phyloP scores from a whole-genome alignment of 2,888 invertebrate genomes.

The Apamea anceps region DNA sequence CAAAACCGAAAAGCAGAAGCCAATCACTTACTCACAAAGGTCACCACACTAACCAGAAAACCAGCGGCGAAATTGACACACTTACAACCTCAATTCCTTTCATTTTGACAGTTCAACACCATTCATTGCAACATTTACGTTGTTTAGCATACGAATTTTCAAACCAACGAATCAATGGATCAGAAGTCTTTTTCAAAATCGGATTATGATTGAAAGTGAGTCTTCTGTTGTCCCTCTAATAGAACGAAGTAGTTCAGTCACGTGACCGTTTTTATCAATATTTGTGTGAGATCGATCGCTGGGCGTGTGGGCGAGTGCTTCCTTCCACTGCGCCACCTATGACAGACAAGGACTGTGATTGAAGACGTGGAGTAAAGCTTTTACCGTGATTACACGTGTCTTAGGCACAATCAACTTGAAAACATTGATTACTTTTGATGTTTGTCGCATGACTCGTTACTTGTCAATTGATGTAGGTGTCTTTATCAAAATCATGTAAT shows the following conservation, averaged over 20 bases:
- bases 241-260: constrained; percentile 14
- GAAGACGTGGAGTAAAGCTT: constrained; percentile 26
- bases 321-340: constrained; percentile 10
- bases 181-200: too few relatives aligned
- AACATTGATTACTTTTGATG: neutral
- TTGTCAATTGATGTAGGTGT: neutral
- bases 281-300: constrained; percentile 58
- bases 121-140: neutral
- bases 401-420: neutral
- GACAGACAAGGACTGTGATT: constrained; percentile 33
- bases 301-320: constrained; percentile 22
- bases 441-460: neutral
- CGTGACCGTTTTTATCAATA: constrained; percentile 57
- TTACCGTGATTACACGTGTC: constrained; percentile 16
- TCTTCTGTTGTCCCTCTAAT: constrained; percentile 16
- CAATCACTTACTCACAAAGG: neutral
- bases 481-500: neutral
- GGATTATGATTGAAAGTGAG: neutral
- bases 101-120: too few relatives aligned
- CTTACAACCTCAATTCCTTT: neutral
- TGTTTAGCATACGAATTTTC: too few relatives aligned
- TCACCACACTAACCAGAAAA: too few relatives aligned
- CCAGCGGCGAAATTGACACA: neutral
- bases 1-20: neutral
- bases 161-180: neutral